Evolutionary conservation across 2,797 vertebrate genomes (phyloP), one percentile per base, ranked within the genome.

Genomic region (Rallus crepitans): DNA sequence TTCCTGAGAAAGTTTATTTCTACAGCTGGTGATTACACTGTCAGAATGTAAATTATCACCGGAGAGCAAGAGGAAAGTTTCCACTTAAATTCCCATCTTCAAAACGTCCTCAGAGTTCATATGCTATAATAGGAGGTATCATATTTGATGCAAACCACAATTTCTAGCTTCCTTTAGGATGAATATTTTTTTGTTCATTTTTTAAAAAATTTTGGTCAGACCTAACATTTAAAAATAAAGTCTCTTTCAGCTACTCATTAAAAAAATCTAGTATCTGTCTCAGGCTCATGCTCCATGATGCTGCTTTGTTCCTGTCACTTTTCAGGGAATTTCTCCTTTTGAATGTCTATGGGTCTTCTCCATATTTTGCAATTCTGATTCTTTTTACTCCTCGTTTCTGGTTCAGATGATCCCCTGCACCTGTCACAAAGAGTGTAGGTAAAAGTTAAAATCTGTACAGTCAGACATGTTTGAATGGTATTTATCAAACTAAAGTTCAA

Each of bases 261-360:
- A 40, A 86, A 86, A 86, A 57, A 79, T 11, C 6, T 28, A 39
- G 55, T 11, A 4, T 57, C 15, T 59, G 48, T 31, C 4, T 63
- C 12, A 24, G 17, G 28, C 9, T 69, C 37, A 7, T 1, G 1
- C 7, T 64, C 16, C 1, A 5, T n/a, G 5, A 5, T 6, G 7
- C 13, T 63, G 5, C 9, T 55, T 72, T 55, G 9, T 5, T 77
- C 37, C 33, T 37, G 7, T n/a, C 11, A 24, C 9, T 72, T 79
- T 35, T 70, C 35, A 55, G 35, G 9, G 21, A 8, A 1, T 12
- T 85, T 64, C 28, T 63, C 16, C 19, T 70, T 78, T 64, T 78
- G 40, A 69, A 65, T 0, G 1, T 15, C 15, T 14, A 9, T 42
- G 28, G 33, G 23, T 77, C 4, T 50, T 59, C 50, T 69, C 33